phyloP scores from a whole-genome alignment of 2,113 vertebrate species.

The Microtus pennsylvanicus region DNA sequence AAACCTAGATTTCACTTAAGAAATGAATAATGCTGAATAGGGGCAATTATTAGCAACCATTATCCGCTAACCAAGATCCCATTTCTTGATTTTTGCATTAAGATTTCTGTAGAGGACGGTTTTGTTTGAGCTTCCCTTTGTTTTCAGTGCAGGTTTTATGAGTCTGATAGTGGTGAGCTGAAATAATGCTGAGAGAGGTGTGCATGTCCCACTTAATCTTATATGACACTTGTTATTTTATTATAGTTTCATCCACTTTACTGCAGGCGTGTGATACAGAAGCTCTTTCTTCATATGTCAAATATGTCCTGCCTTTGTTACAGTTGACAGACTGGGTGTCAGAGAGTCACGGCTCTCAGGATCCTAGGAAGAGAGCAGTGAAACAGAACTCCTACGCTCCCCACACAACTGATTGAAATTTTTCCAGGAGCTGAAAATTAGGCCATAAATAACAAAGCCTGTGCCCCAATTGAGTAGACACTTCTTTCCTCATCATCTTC shows the following conservation, averaged over 20 bases:
- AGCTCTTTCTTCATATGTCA: conserved; percentile 69
- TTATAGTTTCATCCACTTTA: conserved; percentile 66
- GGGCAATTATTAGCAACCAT: conserved; percentile 19
- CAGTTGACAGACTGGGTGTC: conserved; percentile 40
- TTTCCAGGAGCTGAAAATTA: not conserved
- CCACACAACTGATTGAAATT: not conserved
- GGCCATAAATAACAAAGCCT: not conserved
- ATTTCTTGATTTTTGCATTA: conserved; percentile 50
- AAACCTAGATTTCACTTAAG: not conserved
- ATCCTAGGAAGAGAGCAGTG: not conserved
- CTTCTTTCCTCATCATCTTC: not conserved
- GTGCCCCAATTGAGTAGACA: not conserved
- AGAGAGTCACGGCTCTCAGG: not conserved
- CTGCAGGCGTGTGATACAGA: conserved; percentile 54
- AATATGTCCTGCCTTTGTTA: conserved; percentile 57
- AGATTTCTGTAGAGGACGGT: not conserved
- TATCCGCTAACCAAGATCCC: not conserved
- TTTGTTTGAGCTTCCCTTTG: conserved; percentile 3
- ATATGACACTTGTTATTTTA: conserved; percentile 65
- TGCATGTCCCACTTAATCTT: conserved; percentile 68
- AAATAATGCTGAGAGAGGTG: conserved; percentile 49
- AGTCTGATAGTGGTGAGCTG: conserved; percentile 10
- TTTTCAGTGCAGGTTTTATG: not conserved
- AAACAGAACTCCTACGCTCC: not conserved
- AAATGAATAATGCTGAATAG: conserved; percentile 21